phyloP scores from a whole-genome alignment of 2,113 vertebrate genomes.

The Beaufortia kweichowensis region DNA sequence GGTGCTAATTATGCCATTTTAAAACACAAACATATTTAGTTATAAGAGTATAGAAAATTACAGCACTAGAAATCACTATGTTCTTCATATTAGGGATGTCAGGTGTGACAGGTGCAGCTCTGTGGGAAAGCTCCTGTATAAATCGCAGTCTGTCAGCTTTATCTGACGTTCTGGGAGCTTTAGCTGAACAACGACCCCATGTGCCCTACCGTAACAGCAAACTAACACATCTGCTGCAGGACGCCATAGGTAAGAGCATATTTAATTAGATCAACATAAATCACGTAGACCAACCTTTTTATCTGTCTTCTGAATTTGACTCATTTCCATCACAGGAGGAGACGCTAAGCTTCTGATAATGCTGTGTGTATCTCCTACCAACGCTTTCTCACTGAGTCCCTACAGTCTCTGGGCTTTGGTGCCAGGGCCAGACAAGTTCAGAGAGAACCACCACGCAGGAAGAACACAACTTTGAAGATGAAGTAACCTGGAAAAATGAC shows the following conservation, averaged over 20 bases:
- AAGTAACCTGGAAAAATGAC: conserved; percentile 54
- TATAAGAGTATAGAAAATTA: background rate
- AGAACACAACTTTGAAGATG: conserved; percentile 59
- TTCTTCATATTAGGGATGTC: conserved; percentile 83
- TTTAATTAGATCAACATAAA: too few species aligned
- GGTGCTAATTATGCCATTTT: background rate
- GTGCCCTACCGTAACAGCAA: conserved; percentile 86
- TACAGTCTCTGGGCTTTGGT: conserved; percentile 82
- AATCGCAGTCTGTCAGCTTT: conserved; percentile 84
- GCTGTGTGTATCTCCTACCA: conserved; percentile 81
- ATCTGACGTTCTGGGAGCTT: conserved; percentile 80
- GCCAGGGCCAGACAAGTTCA: conserved; percentile 76
- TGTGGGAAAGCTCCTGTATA: conserved; percentile 81
- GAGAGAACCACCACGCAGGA: conserved; percentile 68
- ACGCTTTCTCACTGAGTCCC: conserved; percentile 76
- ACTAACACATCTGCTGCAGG: conserved; percentile 84
- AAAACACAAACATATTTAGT: conserved; percentile 3
- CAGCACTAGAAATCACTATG: too few species aligned
- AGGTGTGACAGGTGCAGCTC: conserved; percentile 73
- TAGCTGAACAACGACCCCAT: conserved; percentile 78
- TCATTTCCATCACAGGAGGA: conserved; percentile 71
- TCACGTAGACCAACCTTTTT: background rate
- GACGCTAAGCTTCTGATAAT: conserved; percentile 83
- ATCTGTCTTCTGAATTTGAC: background rate
- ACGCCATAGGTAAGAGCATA: conserved; percentile 71